A percentile compares a stretch with the other conserved stretches of the same genome.
Conservation (phyloP, 2,113 vertebrate genomes). For the Camelus bactrianus region DNA sequence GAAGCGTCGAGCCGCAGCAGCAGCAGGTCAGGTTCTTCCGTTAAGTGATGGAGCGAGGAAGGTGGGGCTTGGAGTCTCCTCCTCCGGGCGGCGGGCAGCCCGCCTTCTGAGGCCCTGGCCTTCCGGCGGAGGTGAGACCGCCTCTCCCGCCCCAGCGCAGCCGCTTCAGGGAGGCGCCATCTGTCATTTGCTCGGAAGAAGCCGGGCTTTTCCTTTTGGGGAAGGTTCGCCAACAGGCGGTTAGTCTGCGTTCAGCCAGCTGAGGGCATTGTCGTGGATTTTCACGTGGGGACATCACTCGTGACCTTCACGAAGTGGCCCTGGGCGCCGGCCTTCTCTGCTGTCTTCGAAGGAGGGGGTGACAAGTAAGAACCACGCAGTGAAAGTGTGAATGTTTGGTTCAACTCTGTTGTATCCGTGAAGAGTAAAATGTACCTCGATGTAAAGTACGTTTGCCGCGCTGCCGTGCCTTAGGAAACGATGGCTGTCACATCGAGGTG, state of each 20-base stretch:
- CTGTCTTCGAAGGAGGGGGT: neutral
- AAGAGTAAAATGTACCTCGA: neutral
- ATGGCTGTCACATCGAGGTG: neutral
- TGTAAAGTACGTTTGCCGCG: too few relatives aligned
- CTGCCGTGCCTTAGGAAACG: neutral
- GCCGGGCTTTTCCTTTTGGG: accelerated
- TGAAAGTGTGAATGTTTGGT: neutral
- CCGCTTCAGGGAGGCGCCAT: too few relatives aligned
- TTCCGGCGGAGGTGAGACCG: accelerated
- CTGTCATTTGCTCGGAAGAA: neutral
- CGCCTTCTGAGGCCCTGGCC: neutral
- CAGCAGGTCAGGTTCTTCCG: neutral
- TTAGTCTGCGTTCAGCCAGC: too few relatives aligned
- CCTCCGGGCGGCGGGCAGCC: neutral
- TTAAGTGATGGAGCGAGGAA: neutral
- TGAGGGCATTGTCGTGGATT: accelerated
- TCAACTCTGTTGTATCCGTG: neutral
- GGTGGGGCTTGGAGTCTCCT: accelerated
- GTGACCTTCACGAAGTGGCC: neutral
- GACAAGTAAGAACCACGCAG: neutral
- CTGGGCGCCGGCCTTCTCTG: neutral
- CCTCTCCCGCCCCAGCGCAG: neutral
- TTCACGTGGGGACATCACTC: accelerated
- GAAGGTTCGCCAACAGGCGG: neutral
- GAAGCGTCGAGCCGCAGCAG: neutral